Base-by-base conservation (phyloP, 2,113 vertebrate genomes). In the Solenodon paradoxus region DNA sequence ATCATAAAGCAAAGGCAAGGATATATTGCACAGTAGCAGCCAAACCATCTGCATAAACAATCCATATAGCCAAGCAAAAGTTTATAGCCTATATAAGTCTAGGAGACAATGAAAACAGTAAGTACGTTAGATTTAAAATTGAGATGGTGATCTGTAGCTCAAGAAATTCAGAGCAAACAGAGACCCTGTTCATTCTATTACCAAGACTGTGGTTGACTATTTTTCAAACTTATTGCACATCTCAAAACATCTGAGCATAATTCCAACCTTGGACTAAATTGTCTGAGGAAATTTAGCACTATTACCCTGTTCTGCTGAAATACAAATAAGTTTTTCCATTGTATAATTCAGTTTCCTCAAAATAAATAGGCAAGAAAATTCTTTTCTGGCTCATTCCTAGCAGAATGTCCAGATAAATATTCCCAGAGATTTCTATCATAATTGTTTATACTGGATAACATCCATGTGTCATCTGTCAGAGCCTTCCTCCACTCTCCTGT, bases 31-130 rank as follows among this genome's bases (percentile, higher is more conserved):
- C 63, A 0, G 1, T 0, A 8, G 49, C 53, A 97, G 98, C 42
- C 95, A 96, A 90, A 95, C 82, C 28, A 97, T 96, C 97, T 95
- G 95, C 97, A 90, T 95, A 98, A 98, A 97, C 95, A 97, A 98
- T 96, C 95, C 97, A 95, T 69, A 93, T 78, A 89, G 97, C 96
- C 82, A 93, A 68, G 91, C 51, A 98, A 98, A 97, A 0, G 30
- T 97, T 97, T 97, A 95, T 42, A 92, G 92, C 82, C 53, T 84
- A 95, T 95, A 96, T 96, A 97, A 97, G 95, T 97, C 74, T 95
- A 97, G 40, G 69, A 97, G 97, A 79, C 93, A 97, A 95, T 82
- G 64, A 97, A 32, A 96, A 42, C 57, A 74, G 87, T 74, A 95
- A 63, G 51, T 53, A 96, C 90, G 80, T 83, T 75, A 94, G 96